These are phyloP conservation scores for Pica pica DNA, from an alignment of 2,113 vertebrate species.

Conservation along the genomic window DNA sequence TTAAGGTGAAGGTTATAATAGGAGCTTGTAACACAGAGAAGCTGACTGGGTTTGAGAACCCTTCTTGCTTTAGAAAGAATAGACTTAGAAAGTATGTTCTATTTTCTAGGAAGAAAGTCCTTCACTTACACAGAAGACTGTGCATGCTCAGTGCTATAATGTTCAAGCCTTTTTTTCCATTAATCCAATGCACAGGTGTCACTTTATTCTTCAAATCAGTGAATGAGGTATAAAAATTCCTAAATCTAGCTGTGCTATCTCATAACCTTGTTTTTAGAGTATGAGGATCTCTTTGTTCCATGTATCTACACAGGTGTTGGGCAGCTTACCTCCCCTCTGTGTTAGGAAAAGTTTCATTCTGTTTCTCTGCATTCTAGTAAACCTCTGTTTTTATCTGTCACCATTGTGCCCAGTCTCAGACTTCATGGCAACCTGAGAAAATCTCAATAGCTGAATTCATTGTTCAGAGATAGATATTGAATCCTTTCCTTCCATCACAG, in stretches of 20 bases:
- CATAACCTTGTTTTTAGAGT: neutral
- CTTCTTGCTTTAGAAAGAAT: neutral
- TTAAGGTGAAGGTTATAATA: neutral
- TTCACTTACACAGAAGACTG: neutral
- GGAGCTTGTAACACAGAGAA: neutral
- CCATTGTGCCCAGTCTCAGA: neutral
- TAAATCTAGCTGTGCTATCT: neutral
- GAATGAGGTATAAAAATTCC: neutral
- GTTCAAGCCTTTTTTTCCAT: neutral
- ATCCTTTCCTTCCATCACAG: neutral
- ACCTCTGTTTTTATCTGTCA: neutral
- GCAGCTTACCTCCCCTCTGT: neutral
- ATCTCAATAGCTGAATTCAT: neutral
- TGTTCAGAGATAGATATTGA: neutral
- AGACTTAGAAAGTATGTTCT: neutral
- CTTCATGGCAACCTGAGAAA: neutral
- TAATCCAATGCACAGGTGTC: neutral
- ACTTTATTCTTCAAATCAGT: neutral
- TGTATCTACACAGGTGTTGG: neutral
- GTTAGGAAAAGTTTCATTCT: neutral
- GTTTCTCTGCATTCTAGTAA: neutral
- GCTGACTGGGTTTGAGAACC: rapidly evolving
- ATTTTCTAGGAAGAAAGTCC: neutral
- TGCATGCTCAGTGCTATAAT: neutral
- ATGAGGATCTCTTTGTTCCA: neutral